Conservation (phyloP, 2,888 invertebrate genomes). For the Matsumyia berberina region DNA sequence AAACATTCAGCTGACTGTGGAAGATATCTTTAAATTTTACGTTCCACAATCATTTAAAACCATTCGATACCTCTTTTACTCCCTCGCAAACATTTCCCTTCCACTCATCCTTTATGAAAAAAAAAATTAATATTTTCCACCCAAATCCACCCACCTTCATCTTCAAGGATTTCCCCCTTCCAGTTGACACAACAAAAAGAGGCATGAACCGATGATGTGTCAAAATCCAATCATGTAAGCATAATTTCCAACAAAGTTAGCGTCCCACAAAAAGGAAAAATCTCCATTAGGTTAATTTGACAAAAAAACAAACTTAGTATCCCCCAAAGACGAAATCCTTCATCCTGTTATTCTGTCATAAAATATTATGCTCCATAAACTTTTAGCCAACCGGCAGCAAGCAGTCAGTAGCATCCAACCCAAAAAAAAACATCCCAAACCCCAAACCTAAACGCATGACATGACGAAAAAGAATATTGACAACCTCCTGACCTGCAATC, state of each 20-base stretch:
- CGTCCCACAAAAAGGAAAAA: background rate
- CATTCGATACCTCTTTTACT: too few species aligned
- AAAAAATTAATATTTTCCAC: too few species aligned
- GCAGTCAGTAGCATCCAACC: too few species aligned
- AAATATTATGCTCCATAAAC: conserved; percentile 2
- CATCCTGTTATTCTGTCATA: conserved; percentile 7
- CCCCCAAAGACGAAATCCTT: background rate
- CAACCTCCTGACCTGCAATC: conserved; percentile 41
- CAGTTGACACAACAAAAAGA: background rate
- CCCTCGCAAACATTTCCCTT: background rate
- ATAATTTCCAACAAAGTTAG: background rate
- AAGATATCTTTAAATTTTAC: too few species aligned
- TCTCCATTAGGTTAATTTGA: conserved; percentile 13
- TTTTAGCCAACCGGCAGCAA: background rate
- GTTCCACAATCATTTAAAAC: too few species aligned
- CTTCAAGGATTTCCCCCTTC: background rate
- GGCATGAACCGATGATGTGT: background rate
- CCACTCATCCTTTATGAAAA: background rate
- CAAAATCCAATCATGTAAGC: conserved; percentile 2
- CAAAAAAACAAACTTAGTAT: background rate
- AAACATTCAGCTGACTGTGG: too few species aligned
- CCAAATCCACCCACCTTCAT: background rate
- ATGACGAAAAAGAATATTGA: conserved; percentile 37
- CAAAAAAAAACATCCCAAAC: too few species aligned
- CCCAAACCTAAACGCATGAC: background rate